phyloP scores from a whole-genome alignment of 2,113 vertebrate species.

The Lampris incognitus region DNA sequence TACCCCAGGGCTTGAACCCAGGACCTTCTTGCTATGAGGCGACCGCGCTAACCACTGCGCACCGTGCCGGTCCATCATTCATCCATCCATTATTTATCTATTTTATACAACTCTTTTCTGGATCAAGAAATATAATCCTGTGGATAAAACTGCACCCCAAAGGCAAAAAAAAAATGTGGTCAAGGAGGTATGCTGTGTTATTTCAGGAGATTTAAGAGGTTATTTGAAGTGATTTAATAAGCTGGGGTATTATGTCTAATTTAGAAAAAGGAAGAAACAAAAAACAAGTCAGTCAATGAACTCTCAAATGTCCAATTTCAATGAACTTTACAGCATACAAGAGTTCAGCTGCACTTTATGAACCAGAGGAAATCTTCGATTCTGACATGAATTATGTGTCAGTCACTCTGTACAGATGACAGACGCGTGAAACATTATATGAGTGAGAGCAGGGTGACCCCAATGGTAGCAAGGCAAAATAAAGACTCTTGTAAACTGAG shows the following conservation, averaged over 20 bases:
- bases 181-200: neutral
- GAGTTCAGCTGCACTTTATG: constrained; percentile 13
- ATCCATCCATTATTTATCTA: too few species aligned
- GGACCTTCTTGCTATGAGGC: too few species aligned
- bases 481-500: constrained; percentile 21
- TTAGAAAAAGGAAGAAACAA: too few species aligned
- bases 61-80: too few species aligned
- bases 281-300: neutral
- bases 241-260: too few species aligned
- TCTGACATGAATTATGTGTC: neutral
- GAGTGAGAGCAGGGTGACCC: neutral
- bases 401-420: neutral
- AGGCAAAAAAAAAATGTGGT: neutral
- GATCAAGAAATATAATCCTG: too few species aligned
- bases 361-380: neutral
- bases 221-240: neutral
- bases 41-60: too few species aligned
- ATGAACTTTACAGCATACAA: constrained; percentile 11
- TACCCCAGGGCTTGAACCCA: too few species aligned
- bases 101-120: too few species aligned
- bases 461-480: neutral
- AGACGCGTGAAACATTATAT: too few species aligned
- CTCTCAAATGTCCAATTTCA: neutral
- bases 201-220: neutral
- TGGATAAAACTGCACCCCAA: neutral